These are phyloP conservation scores for Gryllus longicercus DNA, from an alignment of 2,888 invertebrate genomes.

Conservation along the genomic window DNA sequence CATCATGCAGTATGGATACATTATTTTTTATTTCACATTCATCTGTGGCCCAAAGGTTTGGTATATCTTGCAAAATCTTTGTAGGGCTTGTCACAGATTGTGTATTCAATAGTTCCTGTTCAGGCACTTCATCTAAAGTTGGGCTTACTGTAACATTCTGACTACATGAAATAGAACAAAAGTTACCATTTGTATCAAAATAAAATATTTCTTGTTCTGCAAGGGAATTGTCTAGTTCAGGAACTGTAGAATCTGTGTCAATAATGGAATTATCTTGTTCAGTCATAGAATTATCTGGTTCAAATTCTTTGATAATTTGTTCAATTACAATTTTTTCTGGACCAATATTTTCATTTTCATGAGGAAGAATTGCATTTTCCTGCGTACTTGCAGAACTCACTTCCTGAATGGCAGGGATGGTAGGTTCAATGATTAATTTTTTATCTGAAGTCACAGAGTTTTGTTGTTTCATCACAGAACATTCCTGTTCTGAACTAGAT, in stretches of 20 bases:
- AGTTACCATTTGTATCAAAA: no score
- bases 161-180: not conserved
- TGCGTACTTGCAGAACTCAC: no score
- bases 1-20: no score
- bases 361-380: not conserved
- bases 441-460: not conserved
- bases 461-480: not conserved
- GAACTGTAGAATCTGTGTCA: not conserved
- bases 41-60: no score
- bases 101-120: not conserved
- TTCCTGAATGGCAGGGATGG: no score
- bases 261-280: conserved; percentile 5
- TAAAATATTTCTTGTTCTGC: not conserved
- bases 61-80: no score
- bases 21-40: no score
- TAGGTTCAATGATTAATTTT: no score
- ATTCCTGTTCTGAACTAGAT: not conserved
- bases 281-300: not conserved
- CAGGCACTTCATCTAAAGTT: not conserved
- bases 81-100: not conserved
- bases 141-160: not conserved
- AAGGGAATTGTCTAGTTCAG: not conserved
- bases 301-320: not conserved
- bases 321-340: not conserved
- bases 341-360: not conserved